Conservation (phyloP, 2,113 vertebrate species). For the Scytalopus superciliaris region DNA sequence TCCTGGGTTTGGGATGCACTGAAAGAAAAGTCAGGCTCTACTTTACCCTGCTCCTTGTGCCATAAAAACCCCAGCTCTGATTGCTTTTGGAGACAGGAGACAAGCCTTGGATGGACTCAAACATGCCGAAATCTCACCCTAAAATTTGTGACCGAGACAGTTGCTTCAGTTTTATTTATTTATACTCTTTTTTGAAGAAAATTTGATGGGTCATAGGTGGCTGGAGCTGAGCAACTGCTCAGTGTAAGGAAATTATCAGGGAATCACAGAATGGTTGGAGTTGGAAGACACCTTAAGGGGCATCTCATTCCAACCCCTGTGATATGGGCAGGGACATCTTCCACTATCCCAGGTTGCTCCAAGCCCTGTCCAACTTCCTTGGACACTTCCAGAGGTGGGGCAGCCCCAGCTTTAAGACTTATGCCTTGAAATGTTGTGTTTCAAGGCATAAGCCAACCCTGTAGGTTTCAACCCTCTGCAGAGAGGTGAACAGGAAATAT, state of each 20-base stretch:
- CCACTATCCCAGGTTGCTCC: neutral
- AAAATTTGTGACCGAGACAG: too few species aligned
- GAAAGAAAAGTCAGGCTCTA: too few species aligned
- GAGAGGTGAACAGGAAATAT: neutral
- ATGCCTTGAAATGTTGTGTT: neutral
- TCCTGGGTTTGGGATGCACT: too few species aligned
- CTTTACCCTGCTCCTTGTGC: too few species aligned
- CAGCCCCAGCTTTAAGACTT: neutral
- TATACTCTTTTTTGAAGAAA: neutral
- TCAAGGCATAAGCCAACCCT: neutral
- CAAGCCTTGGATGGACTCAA: too few species aligned
- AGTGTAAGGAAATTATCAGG: neutral
- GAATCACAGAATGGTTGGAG: neutral
- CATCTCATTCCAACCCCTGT: neutral
- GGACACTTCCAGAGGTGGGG: too few species aligned
- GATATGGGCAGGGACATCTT: neutral
- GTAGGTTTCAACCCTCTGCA: accelerated
- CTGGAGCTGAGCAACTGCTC: neutral
- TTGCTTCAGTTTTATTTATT: too few species aligned
- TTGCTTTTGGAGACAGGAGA: too few species aligned
- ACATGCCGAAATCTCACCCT: too few species aligned
- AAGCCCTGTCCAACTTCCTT: neutral
- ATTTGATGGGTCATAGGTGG: neutral
- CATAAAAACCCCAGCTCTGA: too few species aligned
- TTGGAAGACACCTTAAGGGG: neutral